Evolutionary conservation across 1,140 invertebrate species (phyloP).

Genomic region (Formica exsecta): DNA sequence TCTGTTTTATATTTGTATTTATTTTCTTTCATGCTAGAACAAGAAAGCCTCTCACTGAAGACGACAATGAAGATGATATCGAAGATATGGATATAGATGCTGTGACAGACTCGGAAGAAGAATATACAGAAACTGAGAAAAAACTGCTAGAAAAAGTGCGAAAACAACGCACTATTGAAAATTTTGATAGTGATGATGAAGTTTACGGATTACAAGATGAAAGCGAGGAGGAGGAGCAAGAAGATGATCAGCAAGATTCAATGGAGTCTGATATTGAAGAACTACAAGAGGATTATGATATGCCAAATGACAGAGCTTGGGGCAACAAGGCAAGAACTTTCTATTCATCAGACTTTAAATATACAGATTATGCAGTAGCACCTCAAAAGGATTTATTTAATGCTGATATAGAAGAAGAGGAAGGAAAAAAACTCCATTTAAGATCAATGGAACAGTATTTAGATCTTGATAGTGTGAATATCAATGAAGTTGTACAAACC

Average conservation of each 20-base stretch:
- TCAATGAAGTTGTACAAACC: constrained; percentile 88
- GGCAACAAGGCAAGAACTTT: constrained; percentile 92
- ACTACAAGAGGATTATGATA: constrained; percentile 88
- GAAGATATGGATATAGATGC: constrained; percentile 83
- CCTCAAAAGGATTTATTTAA: constrained; percentile 90
- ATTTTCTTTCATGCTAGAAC: constrained; percentile 14
- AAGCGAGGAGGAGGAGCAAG: constrained; percentile 84
- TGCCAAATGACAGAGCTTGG: constrained; percentile 95
- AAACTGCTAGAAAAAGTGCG: constrained; percentile 89
- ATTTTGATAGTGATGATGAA: constrained; percentile 87
- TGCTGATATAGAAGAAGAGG: constrained; percentile 94
- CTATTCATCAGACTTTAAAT: constrained; percentile 95
- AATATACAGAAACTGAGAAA: constrained; percentile 89
- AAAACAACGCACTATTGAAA: constrained; percentile 84
- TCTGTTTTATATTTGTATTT: not conserved
- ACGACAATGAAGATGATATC: constrained; percentile 41
- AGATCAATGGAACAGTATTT: constrained; percentile 91
- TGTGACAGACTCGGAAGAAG: constrained; percentile 90
- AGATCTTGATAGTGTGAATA: constrained; percentile 92
- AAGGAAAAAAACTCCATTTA: constrained; percentile 93
- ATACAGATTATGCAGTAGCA: constrained; percentile 92
- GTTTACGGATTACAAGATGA: constrained; percentile 72
- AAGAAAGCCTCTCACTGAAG: not conserved
- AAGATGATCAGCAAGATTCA: constrained; percentile 81
- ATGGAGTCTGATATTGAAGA: constrained; percentile 91